These are phyloP conservation scores for Musca vetustissima DNA, from an alignment of 1,140 invertebrate genomes.

Conservation along the genomic window DNA sequence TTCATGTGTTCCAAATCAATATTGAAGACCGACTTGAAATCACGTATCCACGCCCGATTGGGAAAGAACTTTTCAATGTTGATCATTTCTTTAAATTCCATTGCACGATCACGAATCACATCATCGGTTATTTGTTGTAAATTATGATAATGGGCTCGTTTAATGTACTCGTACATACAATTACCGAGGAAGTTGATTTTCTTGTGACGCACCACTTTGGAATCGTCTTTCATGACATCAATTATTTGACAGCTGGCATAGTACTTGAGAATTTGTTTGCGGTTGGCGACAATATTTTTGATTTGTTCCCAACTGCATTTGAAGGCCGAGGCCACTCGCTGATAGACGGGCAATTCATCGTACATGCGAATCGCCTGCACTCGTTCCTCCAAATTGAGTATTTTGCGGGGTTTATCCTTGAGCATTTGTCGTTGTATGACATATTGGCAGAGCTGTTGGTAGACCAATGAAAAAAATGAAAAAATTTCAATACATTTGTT, in stretches of 20 bases:
- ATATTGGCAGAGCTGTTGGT: constrained; percentile 23
- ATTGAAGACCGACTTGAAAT: constrained; percentile 29
- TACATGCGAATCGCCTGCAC: constrained; percentile 29
- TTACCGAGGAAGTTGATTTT: constrained; percentile 32
- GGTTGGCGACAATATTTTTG: constrained; percentile 28
- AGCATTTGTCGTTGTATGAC: constrained; percentile 17
- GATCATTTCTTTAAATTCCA: constrained; percentile 26
- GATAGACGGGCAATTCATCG: constrained; percentile 26
- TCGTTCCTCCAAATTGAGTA: constrained; percentile 28
- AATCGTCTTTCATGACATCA: constrained; percentile 12
- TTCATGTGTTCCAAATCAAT: constrained; percentile 23
- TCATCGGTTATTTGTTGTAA: constrained; percentile 14
- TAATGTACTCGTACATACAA: constrained; percentile 28
- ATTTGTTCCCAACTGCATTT: constrained; percentile 33
- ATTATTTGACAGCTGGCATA: constrained; percentile 29
- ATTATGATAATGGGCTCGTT: constrained; percentile 25
- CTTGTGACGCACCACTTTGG: constrained; percentile 24
- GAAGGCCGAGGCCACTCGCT: constrained; percentile 23
- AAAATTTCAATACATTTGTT: too few species aligned
- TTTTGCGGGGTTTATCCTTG: constrained; percentile 28
- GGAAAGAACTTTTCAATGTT: constrained; percentile 30
- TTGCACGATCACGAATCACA: constrained; percentile 24
- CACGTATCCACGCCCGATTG: constrained; percentile 26
- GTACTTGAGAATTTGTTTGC: constrained; percentile 25
- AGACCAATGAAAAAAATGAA: not conserved